Conservation (phyloP, 2,797 vertebrate species). For the Sparus aurata region DNA sequence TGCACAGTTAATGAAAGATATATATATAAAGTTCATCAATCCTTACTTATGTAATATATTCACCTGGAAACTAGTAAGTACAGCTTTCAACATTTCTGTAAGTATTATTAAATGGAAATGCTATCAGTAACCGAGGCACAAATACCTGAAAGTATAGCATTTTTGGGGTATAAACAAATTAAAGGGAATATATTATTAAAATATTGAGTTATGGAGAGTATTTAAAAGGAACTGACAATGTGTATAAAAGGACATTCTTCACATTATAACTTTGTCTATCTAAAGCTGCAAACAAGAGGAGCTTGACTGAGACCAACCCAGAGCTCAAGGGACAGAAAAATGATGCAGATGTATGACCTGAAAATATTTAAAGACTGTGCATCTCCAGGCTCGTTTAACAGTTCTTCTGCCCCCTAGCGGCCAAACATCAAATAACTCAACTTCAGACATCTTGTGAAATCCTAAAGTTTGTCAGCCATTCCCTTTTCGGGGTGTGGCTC, state of each 20-base stretch:
- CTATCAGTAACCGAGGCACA: no score
- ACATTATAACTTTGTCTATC: not conserved
- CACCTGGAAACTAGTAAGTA: not conserved
- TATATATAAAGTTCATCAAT: not conserved
- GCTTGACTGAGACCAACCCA: not conserved
- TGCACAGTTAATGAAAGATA: not conserved
- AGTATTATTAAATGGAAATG: not conserved
- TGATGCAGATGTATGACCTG: not conserved
- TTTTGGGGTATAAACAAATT: not conserved
- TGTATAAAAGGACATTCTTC: not conserved
- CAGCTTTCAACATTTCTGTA: not conserved
- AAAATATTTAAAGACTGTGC: not conserved
- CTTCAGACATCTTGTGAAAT: not conserved
- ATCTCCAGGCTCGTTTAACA: not conserved
- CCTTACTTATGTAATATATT: not conserved
- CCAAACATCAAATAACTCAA: not conserved
- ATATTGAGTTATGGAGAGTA: not conserved
- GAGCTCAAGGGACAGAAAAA: not conserved
- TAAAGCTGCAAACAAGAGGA: not conserved
- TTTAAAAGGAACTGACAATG: not conserved
- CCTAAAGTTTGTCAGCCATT: not conserved
- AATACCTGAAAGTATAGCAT: not conserved
- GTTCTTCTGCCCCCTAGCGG: slow-evolving; percentile 23
- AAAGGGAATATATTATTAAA: not conserved
- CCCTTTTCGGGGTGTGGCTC: not conserved